Base-by-base conservation (phyloP, 2,888 invertebrate genomes). In the Clitarchus hookeri region DNA sequence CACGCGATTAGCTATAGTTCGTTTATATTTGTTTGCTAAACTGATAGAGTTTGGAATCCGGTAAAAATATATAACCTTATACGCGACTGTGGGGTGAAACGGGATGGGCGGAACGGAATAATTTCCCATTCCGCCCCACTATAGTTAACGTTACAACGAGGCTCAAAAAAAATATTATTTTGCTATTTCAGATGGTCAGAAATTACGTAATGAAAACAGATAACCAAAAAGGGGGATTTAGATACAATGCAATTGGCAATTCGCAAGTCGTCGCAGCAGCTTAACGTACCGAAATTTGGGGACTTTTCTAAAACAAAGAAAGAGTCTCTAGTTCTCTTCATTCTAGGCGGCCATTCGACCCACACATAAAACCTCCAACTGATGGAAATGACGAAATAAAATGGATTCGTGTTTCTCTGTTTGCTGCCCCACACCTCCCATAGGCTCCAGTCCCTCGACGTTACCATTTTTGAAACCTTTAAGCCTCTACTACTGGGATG, bases 401-500 rank as follows among this genome's bases (percentile, higher is more conserved):
- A 27, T 27, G 82, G 27, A 82, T 6, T 82, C 4, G 19, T 82
- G 11, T 82, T 82, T 6, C 82, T 82, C 0, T 82, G 82, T 82
- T 82, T 82, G 19, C 82, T 27, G 82, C 82, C 82, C 19, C 82
- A 82, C 82, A 82, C 82, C 27, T 82, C 82, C 82, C 82, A 82
- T 19, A 82, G 82, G n/a, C 82, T 82, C 16, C 79, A 85, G 85
- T 79, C 85, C 9, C 8, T 79, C 11, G 89, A 89, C 82, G 88
- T 78, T 89, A n/a, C n/a, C n/a, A n/a, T 89, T 83, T 88, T 89
- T 85, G n/a, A 86, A 86, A 9, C 89, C 88, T 0, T 82, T 89
- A 26, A 89, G 88, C 26, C 87, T 87, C 12, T 88, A 89, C 85
- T 89, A 90, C 83, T 84, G 85, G 13, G 36, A 88, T 6, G 89